A percentile compares a stretch with the other conserved stretches of the same genome.
These are phyloP conservation scores for Cichlasoma orientale DNA, from an alignment of 2,797 vertebrate genomes.

Conservation along the genomic window DNA sequence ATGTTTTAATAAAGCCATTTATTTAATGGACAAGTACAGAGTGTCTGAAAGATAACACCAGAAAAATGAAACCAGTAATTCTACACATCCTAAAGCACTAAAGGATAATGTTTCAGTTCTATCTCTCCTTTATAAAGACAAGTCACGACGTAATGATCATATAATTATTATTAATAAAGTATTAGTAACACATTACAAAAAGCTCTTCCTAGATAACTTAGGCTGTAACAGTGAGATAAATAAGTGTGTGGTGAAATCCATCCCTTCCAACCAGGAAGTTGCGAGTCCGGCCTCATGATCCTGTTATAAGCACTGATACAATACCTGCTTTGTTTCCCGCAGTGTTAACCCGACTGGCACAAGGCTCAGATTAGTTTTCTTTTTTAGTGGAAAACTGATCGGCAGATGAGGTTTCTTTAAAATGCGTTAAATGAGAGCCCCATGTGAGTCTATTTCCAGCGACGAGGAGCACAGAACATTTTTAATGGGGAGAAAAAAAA, in stretches of 20 bases:
- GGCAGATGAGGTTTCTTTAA: constrained; percentile 29
- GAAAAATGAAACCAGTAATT: not conserved
- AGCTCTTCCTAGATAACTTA: not conserved
- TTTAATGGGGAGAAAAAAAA: not conserved
- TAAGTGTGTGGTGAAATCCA: constrained; percentile 56
- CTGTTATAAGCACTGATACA: constrained; percentile 64
- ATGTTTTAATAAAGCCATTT: not conserved
- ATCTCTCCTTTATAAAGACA: not conserved
- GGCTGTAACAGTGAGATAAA: constrained; percentile 27
- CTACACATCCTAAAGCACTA: not conserved
- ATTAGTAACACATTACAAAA: not conserved
- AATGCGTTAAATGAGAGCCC: constrained; percentile 3
- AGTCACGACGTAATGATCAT: not conserved
- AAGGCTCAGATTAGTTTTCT: constrained; percentile 61
- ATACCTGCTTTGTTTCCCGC: constrained; percentile 70
- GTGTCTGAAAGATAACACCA: not conserved
- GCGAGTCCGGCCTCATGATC: constrained; percentile 66
- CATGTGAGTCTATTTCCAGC: constrained; percentile 4
- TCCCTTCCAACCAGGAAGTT: constrained; percentile 43
- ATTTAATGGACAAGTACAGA: not conserved
- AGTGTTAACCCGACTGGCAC: constrained; percentile 43
- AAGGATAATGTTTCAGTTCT: not conserved
- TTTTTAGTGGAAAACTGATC: constrained; percentile 40
- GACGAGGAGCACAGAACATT: not conserved
- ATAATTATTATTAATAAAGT: not conserved